Evolutionary conservation across 2,888 invertebrate genomes (phyloP).

Genomic region (Xestoiulus laeticollis): DNA sequence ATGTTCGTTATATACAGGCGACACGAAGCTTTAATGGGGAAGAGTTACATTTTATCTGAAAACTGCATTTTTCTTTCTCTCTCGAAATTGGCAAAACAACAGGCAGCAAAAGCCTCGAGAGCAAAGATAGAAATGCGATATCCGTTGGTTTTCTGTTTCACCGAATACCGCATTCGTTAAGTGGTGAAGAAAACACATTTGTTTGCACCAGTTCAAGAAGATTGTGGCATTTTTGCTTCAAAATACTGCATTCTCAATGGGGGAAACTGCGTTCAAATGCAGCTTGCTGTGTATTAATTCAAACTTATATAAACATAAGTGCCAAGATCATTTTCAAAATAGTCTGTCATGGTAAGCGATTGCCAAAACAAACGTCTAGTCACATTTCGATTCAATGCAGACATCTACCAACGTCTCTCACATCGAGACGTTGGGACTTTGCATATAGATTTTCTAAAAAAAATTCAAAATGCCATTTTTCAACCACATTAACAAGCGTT

Average conservation of each 20-base stretch:
- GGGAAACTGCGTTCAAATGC: background rate
- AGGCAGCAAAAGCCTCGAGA: slow-evolving; percentile 6
- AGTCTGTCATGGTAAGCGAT: background rate
- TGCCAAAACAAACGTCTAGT: background rate
- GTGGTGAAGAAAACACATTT: background rate
- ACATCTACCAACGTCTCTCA: background rate
- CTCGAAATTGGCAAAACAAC: slow-evolving; percentile 13
- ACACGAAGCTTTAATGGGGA: slow-evolving; percentile 1
- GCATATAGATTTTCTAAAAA: no score
- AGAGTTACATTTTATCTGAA: slow-evolving; percentile 9
- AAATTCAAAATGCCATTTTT: no score
- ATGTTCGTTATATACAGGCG: slow-evolving; percentile 6
- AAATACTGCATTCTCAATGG: background rate
- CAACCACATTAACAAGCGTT: no score
- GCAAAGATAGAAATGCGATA: slow-evolving; percentile 13
- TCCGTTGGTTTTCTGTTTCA: background rate
- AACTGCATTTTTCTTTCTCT: background rate
- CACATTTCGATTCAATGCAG: background rate
- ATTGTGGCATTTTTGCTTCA: background rate
- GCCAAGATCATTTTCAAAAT: background rate
- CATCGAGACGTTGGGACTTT: no score
- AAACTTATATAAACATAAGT: background rate
- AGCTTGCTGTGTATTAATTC: background rate
- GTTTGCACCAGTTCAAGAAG: background rate
- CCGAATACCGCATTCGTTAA: background rate